Base-by-base conservation (phyloP, 2,888 invertebrate genomes). In the Platynereis dumerilii region DNA sequence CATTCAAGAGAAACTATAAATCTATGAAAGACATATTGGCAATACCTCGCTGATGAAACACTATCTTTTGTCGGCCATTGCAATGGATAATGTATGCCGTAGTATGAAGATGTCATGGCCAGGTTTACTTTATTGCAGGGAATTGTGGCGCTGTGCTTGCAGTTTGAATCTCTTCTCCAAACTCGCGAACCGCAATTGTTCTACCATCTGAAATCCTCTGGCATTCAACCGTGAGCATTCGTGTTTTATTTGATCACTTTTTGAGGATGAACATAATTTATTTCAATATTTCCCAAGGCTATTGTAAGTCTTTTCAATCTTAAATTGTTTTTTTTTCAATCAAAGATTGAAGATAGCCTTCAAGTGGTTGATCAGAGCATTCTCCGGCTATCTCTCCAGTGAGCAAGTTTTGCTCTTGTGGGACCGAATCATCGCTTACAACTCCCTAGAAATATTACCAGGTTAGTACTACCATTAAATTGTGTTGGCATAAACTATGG, bases 321-420 rank as follows among this genome's bases (percentile, higher is more conserved):
- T n/a, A n/a, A n/a, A n/a, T n/a, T n/a, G n/a, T n/a, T n/a, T n/a
- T n/a, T n/a, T n/a, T n/a, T n/a, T n/a, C n/a, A n/a, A n/a, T n/a
- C n/a, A n/a, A n/a, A n/a, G 96, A 1, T 88, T 96, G 61, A 89
- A 92, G 76, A 90, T 96, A 28, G 94, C 94, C 1, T 95, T 96
- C 83, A 96, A 96, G 84, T 97, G 97, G 96, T 84, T 97, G 55
- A 96, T 97, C 91, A 87, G 96, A 71, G 96, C 93, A 1, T 97
- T 96, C 83, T 95, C 96, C 76, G 97, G 97, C 0, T 94, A 94
- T 79, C 86, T 97, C 57, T 92, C 94, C 0, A 94, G 94, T 0
- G 94, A 95, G 78, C 96, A 97, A 83, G 87, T 97, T 0, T 86
- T 97, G 2, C 89, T 92, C 52, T 86, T 97, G 17, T 97, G 97